Percentiles rank a stretch among this genome's conserved stretches.
These are phyloP conservation scores for Craniophora ligustri DNA, from an alignment of 2,888 invertebrate genomes.

Conservation along the genomic window DNA sequence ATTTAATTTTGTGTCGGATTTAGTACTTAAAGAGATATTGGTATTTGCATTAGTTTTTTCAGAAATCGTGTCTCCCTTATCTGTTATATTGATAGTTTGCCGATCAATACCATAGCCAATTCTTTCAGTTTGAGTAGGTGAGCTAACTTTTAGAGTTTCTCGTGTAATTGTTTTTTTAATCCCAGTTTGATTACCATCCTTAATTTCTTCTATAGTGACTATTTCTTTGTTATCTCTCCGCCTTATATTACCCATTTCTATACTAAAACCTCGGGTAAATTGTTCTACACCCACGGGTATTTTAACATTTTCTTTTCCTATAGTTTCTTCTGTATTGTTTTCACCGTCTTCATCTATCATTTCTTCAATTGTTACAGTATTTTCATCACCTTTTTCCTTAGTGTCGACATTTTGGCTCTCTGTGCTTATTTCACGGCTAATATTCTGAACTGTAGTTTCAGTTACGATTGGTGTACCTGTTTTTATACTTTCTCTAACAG, in stretches of 20 bases:
- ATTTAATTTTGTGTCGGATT: background rate
- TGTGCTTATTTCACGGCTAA: slow-evolving; percentile 11
- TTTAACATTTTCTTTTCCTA: slow-evolving; percentile 23
- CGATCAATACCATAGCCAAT: background rate
- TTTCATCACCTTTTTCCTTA: background rate
- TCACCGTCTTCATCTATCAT: slow-evolving; percentile 1
- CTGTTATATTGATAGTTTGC: background rate
- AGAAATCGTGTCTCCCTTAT: slow-evolving; percentile 4
- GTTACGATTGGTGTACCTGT: slow-evolving; percentile 21
- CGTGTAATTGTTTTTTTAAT: slow-evolving; percentile 20
- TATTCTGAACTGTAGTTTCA: slow-evolving; percentile 24
- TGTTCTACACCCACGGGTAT: slow-evolving; percentile 38
- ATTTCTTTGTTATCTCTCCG: slow-evolving; percentile 11
- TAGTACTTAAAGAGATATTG: no score
- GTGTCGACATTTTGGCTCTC: background rate
- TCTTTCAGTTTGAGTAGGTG: slow-evolving; percentile 38
- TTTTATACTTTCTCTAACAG: slow-evolving; percentile 12
- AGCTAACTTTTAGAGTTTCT: slow-evolving; percentile 28
- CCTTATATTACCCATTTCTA: slow-evolving; percentile 39
- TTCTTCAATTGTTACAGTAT: slow-evolving; percentile 14
- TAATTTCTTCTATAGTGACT: slow-evolving; percentile 7
- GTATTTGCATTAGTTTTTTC: slow-evolving; percentile 14
- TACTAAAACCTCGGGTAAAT: slow-evolving; percentile 39
- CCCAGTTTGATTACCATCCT: slow-evolving; percentile 4
- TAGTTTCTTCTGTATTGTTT: slow-evolving; percentile 18